phyloP scores from a whole-genome alignment of 1,140 invertebrate genomes.

The Hydropsyche tenuis region DNA sequence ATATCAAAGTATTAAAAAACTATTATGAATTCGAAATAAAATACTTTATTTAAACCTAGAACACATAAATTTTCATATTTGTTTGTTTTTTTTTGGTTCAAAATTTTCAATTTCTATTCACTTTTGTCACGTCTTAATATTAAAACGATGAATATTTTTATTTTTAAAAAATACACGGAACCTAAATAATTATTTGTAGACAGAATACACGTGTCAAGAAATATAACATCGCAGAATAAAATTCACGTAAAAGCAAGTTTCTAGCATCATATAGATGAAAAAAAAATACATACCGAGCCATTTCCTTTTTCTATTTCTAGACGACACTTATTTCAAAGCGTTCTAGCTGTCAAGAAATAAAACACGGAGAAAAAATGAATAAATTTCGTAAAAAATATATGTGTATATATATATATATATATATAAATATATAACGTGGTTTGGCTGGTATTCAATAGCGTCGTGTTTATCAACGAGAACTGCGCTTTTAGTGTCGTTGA shows the following conservation, averaged over 20 bases:
- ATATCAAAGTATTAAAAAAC: too few species aligned
- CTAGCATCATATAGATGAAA: background rate
- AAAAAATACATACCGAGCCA: conserved; percentile 12
- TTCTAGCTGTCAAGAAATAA: conserved; percentile 16
- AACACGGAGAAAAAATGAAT: background rate
- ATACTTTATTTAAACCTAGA: too few species aligned
- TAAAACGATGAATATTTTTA: too few species aligned
- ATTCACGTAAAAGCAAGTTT: background rate
- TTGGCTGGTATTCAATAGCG: background rate
- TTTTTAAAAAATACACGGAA: too few species aligned
- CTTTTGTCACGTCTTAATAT: too few species aligned
- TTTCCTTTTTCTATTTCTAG: conserved; percentile 20
- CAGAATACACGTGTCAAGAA: conserved; percentile 1
- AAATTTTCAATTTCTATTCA: background rate
- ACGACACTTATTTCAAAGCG: conserved; percentile 12
- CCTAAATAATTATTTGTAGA: too few species aligned
- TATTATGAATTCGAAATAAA: too few species aligned
- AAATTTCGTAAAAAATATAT: background rate
- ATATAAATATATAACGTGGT: background rate
- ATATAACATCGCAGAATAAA: background rate
- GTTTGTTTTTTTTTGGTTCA: too few species aligned
- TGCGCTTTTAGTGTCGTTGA: background rate
- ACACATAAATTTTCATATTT: too few species aligned
- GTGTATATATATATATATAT: conserved; percentile 1
- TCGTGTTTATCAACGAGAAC: background rate